Evolutionary conservation across 2,888 invertebrate species (phyloP).

Genomic region (Sthenelais limicola): DNA sequence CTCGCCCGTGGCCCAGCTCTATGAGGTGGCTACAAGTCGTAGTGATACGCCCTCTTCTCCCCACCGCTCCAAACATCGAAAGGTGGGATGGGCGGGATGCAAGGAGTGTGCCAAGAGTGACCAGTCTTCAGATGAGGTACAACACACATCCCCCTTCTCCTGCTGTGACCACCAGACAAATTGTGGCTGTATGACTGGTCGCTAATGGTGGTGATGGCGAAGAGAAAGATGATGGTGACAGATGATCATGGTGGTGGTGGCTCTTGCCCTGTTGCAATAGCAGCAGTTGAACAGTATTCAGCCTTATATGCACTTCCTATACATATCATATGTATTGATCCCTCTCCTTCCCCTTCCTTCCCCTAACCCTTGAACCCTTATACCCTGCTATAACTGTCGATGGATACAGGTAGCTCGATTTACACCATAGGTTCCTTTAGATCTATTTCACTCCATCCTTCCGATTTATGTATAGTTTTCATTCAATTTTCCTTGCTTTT

Average conservation of each 20-base stretch:
- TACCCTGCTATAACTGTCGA: no score
- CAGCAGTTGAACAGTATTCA: slow-evolving; percentile 33
- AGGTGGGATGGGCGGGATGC: slow-evolving; percentile 68
- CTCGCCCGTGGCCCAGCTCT: slow-evolving; percentile 36
- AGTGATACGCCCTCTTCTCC: slow-evolving; percentile 50
- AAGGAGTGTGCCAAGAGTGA: slow-evolving; percentile 65
- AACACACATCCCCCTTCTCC: background rate
- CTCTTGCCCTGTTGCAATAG: background rate
- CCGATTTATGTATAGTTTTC: no score
- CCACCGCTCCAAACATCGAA: slow-evolving; percentile 60
- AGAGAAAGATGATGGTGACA: slow-evolving; percentile 2
- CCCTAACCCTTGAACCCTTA: no score
- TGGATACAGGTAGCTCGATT: no score
- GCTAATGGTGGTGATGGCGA: background rate
- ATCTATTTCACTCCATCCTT: no score
- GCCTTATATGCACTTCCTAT: slow-evolving; percentile 38
- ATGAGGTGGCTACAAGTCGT: slow-evolving; percentile 40
- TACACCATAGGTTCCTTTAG: no score
- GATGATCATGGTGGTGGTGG: background rate
- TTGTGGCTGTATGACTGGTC: background rate
- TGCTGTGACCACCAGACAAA: slow-evolving; percentile 6
- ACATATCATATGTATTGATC: no score
- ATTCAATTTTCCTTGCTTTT: no score
- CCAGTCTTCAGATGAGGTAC: slow-evolving; percentile 64
- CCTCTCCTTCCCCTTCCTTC: no score